A percentile compares a stretch with the other conserved stretches of the same genome.
Conservation (phyloP, 2,113 vertebrate species). For the Anolis carolinensis region DNA sequence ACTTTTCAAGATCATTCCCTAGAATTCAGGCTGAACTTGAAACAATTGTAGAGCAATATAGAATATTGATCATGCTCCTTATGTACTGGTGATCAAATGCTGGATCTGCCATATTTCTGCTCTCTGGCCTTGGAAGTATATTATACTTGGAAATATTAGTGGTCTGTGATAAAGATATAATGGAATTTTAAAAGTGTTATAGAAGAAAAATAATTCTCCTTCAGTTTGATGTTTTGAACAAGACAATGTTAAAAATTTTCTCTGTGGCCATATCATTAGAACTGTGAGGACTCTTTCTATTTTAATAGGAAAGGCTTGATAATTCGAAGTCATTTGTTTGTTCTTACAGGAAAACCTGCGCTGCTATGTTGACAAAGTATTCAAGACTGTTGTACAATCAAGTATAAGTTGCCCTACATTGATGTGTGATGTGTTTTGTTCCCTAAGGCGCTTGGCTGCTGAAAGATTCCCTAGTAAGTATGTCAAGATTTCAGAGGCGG, state of each 20-base stretch:
- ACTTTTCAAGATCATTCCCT: not conserved
- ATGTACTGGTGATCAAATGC: not conserved
- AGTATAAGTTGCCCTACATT: conserved; percentile 95
- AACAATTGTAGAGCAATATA: not conserved
- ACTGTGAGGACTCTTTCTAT: no score
- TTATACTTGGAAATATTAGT: not conserved
- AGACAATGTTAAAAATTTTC: not conserved
- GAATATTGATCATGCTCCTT: not conserved
- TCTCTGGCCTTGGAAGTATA: not conserved
- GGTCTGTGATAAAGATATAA: not conserved
- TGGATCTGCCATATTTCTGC: no score
- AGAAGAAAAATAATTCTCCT: no score
- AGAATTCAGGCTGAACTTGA: not conserved
- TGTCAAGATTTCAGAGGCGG: conserved; percentile 17
- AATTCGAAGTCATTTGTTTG: conserved; percentile 58
- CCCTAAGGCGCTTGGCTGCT: conserved; percentile 90
- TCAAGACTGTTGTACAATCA: conserved; percentile 92
- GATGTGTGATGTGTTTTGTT: conserved; percentile 96
- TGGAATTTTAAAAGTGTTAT: no score
- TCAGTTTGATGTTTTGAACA: not conserved
- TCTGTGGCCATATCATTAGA: not conserved
- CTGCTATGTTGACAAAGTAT: conserved; percentile 95
- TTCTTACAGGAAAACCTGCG: conserved; percentile 91
- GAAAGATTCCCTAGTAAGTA: conserved; percentile 92
- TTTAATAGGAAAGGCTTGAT: not conserved